phyloP scores from a whole-genome alignment of 2,113 vertebrate species.

The Triplophysa tibetana region DNA sequence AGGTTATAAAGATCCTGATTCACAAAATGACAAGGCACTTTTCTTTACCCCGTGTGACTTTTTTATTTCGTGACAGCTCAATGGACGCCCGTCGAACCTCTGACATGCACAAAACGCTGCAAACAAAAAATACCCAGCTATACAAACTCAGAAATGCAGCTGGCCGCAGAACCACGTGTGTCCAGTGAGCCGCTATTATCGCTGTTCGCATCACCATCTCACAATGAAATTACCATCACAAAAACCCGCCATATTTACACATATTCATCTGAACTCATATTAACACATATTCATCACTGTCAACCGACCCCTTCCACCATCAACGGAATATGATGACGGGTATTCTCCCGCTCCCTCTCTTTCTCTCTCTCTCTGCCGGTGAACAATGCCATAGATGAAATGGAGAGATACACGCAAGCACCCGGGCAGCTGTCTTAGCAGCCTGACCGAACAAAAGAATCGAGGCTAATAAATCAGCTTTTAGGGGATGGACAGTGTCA shows the following conservation, averaged over 20 bases:
- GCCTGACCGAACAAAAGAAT: not conserved
- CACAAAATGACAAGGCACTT: slow-evolving; percentile 10
- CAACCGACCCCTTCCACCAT: slow-evolving; percentile 68
- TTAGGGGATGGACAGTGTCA: slow-evolving; percentile 54
- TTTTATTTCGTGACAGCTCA: slow-evolving; percentile 38
- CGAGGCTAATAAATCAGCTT: slow-evolving; percentile 77
- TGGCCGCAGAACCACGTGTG: slow-evolving; percentile 34
- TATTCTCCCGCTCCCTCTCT: slow-evolving; percentile 49
- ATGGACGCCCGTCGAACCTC: slow-evolving; percentile 12
- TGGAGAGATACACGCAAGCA: slow-evolving; percentile 70
- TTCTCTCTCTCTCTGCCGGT: slow-evolving; percentile 19
- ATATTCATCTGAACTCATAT: slow-evolving; percentile 66
- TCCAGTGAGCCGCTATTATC: slow-evolving; percentile 55
- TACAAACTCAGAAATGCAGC: slow-evolving; percentile 47
- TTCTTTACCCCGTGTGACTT: not conserved
- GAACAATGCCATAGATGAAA: slow-evolving; percentile 68
- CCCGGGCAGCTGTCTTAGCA: slow-evolving; percentile 76
- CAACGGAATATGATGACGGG: slow-evolving; percentile 68
- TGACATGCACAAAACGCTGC: slow-evolving; percentile 5
- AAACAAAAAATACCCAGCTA: slow-evolving; percentile 29
- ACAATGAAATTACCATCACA: slow-evolving; percentile 76
- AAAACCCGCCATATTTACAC: slow-evolving; percentile 67
- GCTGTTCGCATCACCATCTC: slow-evolving; percentile 68
- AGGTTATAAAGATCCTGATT: not conserved
- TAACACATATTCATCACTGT: slow-evolving; percentile 79